phyloP scores from a whole-genome alignment of 2,113 vertebrate species.

The Ictidomys tridecemlineatus region DNA sequence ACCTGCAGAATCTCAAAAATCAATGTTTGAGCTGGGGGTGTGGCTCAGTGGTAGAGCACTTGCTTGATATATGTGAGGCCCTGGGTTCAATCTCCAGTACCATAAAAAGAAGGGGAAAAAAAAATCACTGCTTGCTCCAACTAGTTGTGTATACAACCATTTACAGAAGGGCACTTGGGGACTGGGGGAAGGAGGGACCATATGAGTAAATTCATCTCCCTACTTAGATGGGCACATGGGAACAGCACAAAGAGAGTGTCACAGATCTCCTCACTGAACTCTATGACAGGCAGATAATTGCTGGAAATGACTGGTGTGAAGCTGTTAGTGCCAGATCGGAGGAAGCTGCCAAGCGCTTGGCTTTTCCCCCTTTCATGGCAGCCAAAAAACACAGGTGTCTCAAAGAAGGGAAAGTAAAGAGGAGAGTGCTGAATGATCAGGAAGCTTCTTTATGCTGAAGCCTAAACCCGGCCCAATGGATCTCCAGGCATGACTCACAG shows the following conservation, averaged over 20 bases:
- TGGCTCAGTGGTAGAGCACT: background rate
- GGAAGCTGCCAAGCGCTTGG: constrained; percentile 43
- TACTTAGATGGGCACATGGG: background rate
- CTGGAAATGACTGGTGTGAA: constrained; percentile 79
- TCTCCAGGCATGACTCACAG: background rate
- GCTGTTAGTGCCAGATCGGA: constrained; percentile 52
- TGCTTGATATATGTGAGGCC: too few relatives aligned
- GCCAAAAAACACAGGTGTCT: constrained; percentile 87
- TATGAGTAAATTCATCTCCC: constrained; percentile 61
- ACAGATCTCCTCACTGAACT: constrained; percentile 66
- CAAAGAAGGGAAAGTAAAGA: constrained; percentile 64
- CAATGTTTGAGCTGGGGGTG: background rate
- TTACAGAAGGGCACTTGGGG: background rate
- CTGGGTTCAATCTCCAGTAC: background rate
- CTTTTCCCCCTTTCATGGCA: background rate
- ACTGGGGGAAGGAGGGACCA: background rate
- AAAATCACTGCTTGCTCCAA: background rate
- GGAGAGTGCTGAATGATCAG: constrained; percentile 66
- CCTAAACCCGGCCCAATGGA: constrained; percentile 43
- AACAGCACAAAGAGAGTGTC: constrained; percentile 68
- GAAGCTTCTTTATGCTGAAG: background rate
- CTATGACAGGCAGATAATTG: constrained; percentile 81
- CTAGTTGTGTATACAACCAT: constrained; percentile 32
- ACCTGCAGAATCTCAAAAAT: background rate
- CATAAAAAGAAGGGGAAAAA: background rate